phyloP scores from a whole-genome alignment of 1,140 invertebrate species.

The Plectrocnemia conspersa region DNA sequence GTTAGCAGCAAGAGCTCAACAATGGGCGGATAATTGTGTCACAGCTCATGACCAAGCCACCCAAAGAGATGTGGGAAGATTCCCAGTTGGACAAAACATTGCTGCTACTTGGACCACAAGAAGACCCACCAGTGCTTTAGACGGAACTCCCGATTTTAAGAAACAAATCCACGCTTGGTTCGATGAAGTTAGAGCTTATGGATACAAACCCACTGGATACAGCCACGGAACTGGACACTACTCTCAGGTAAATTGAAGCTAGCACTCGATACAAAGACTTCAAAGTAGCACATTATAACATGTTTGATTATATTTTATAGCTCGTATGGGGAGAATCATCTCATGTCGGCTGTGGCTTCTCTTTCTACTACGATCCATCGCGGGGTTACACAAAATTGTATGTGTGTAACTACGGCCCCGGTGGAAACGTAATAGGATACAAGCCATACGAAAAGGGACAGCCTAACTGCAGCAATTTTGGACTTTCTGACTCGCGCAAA shows the following conservation, averaged over 20 bases:
- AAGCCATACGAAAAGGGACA: constrained; percentile 69
- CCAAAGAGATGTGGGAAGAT: constrained; percentile 58
- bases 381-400: constrained; percentile 75
- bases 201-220: constrained; percentile 59
- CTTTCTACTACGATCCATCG: constrained; percentile 67
- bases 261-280: not conserved
- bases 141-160: constrained; percentile 65
- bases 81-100: constrained; percentile 78
- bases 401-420: constrained; percentile 82
- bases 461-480: constrained; percentile 64
- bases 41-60: constrained; percentile 64
- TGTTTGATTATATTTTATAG: constrained; percentile 47
- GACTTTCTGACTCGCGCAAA: constrained; percentile 63
- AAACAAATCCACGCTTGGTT: constrained; percentile 75
- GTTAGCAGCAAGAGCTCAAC: constrained; percentile 72
- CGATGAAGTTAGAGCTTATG: constrained; percentile 70
- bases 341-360: constrained; percentile 74
- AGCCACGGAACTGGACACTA: constrained; percentile 71
- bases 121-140: constrained; percentile 51
- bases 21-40: constrained; percentile 75
- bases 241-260: constrained; percentile 59
- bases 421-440: constrained; percentile 71
- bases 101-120: constrained; percentile 74
- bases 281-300: not conserved
- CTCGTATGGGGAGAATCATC: constrained; percentile 76